phyloP scores from a whole-genome alignment of 2,113 vertebrate genomes.

The Theropithecus gelada region DNA sequence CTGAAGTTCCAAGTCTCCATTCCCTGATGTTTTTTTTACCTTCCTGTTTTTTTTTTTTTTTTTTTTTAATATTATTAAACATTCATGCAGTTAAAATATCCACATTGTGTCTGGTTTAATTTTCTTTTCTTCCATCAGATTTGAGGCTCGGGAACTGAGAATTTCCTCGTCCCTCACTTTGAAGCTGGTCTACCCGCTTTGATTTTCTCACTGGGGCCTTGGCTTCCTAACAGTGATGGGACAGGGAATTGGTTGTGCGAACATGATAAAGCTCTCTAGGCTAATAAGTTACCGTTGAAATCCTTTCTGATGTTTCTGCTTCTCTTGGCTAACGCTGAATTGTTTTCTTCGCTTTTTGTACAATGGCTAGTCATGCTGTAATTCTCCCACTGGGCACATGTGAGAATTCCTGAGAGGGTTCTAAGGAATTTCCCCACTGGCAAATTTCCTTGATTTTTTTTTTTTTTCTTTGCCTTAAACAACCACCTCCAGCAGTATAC shows the following conservation, averaged over 20 bases:
- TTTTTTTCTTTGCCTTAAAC: background rate
- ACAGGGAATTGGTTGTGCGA: background rate
- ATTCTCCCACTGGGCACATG: background rate
- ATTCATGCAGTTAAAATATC: background rate
- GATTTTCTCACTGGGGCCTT: background rate
- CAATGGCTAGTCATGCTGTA: background rate
- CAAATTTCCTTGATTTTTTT: no score
- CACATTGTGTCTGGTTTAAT: background rate
- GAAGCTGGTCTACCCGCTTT: fast-evolving
- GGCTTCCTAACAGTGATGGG: background rate
- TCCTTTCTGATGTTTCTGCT: background rate
- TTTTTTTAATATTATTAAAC: background rate
- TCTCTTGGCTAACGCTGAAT: background rate
- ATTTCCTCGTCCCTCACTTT: background rate
- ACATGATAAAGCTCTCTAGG: background rate
- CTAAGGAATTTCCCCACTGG: background rate
- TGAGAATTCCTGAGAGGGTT: background rate
- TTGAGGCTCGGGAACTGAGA: background rate
- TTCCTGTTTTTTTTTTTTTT: background rate
- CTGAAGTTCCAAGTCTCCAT: background rate
- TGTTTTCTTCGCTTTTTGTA: background rate
- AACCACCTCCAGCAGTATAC: background rate
- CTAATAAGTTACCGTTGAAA: background rate
- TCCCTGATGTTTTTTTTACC: background rate
- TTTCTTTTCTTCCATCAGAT: background rate